phyloP scores from a whole-genome alignment of 1,140 invertebrate species.

The Meloidogyne chitwoodi region DNA sequence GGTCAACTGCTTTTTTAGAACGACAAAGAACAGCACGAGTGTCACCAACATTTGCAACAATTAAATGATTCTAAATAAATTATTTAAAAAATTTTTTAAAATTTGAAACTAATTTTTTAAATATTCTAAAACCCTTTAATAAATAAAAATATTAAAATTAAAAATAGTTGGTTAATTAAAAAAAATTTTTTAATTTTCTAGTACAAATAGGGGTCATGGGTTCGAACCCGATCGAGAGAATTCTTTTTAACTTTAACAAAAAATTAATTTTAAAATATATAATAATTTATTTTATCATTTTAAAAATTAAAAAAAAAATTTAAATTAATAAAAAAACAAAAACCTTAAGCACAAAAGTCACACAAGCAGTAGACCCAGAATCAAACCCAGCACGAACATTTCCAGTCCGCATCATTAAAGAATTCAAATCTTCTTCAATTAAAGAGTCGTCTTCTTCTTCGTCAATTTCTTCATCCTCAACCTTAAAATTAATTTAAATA shows the following conservation, averaged over 20 bases:
- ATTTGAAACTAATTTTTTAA: no score
- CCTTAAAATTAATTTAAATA: background rate
- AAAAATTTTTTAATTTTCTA: no score
- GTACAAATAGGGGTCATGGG: no score
- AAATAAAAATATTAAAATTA: background rate
- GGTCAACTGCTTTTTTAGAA: conserved; percentile 20
- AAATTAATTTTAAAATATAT: no score
- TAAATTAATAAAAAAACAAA: background rate
- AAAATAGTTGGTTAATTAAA: no score
- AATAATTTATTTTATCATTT: background rate
- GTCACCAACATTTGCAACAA: conserved; percentile 29
- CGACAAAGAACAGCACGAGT: conserved; percentile 24
- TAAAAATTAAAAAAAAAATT: background rate
- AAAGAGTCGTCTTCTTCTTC: background rate
- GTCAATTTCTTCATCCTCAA: background rate
- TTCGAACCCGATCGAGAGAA: no score
- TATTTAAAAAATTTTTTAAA: background rate
- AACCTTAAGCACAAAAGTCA: conserved; percentile 19
- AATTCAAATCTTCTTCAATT: background rate
- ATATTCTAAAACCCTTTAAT: no score
- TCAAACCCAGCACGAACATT: conserved; percentile 14
- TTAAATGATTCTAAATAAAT: conserved; percentile 7
- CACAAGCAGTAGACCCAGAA: conserved; percentile 31
- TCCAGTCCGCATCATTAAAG: conserved; percentile 3
- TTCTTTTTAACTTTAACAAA: no score